These are phyloP conservation scores for Catharus bicknelli DNA, from an alignment of 2,113 vertebrate genomes.

Conservation along the genomic window DNA sequence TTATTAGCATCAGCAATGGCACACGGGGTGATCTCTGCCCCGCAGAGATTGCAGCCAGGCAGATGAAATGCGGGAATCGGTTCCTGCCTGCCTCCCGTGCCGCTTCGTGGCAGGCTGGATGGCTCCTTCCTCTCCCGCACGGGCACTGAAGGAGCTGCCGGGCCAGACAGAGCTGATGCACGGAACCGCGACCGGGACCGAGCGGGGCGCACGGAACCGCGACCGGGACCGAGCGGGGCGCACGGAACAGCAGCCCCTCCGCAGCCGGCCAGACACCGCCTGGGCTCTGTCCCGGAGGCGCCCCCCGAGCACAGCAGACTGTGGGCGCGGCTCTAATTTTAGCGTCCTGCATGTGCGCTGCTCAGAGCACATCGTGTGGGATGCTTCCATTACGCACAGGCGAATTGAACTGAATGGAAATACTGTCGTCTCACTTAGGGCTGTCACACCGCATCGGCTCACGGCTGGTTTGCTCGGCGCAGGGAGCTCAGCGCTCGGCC, in stretches of 20 bases:
- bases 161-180: neutral
- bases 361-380: neutral
- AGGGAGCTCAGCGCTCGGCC: neutral
- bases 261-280: neutral
- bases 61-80: fast-evolving
- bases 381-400: constrained; percentile 60
- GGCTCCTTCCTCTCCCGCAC: no score
- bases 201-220: neutral
- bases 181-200: no score
- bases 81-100: neutral
- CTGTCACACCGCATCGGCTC: constrained; percentile 13
- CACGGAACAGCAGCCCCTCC: neutral
- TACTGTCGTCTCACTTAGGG: constrained; percentile 11
- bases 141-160: neutral
- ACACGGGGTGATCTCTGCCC: neutral
- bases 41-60: fast-evolving
- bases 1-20: neutral
- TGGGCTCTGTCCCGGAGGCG: neutral
- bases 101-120: fast-evolving
- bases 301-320: neutral
- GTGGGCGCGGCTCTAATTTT: constrained; percentile 40
- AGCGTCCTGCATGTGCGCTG: neutral
- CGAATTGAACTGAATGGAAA: constrained; percentile 50
- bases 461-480: neutral
- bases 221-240: neutral